These are phyloP conservation scores for Apocheima hispidaria DNA, from an alignment of 2,888 invertebrate species.

Conservation along the genomic window DNA sequence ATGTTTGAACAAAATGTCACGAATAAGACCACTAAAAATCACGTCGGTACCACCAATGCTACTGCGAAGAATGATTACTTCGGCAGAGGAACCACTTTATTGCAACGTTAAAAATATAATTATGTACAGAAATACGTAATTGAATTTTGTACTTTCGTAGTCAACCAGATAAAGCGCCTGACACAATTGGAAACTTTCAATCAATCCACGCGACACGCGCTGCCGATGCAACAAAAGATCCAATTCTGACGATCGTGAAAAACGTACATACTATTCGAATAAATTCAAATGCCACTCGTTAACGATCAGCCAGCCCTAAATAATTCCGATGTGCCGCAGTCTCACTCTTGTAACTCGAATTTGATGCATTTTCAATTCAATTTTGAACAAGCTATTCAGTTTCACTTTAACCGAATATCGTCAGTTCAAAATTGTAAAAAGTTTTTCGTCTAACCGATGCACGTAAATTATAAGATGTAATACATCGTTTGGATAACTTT, in stretches of 20 bases:
- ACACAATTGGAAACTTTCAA: conserved; percentile 16
- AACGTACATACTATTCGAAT: conserved; percentile 51
- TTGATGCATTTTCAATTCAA: conserved; percentile 28
- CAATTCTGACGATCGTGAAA: conserved; percentile 35
- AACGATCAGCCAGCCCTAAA: conserved; percentile 52
- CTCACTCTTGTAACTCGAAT: conserved; percentile 44
- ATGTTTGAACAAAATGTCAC: too few relatives aligned
- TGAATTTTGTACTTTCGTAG: neutral
- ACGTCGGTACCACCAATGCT: too few relatives aligned
- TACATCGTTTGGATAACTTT: too few relatives aligned
- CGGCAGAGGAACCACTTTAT: too few relatives aligned
- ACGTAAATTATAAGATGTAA: too few relatives aligned
- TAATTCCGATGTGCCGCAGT: conserved; percentile 49
- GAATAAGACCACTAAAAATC: too few relatives aligned
- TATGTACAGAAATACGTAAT: neutral
- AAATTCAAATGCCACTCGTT: conserved; percentile 57
- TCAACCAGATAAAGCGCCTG: neutral
- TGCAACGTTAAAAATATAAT: too few relatives aligned
- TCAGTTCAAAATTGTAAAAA: too few relatives aligned
- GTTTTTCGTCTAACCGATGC: too few relatives aligned
- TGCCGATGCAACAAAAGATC: conserved; percentile 31
- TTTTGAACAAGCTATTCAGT: neutral
- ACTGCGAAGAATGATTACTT: too few relatives aligned
- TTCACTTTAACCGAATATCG: too few relatives aligned
- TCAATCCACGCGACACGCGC: conserved; percentile 11